phyloP scores from a whole-genome alignment of 2,888 invertebrate genomes.

The Aphidoletes aphidimyza region DNA sequence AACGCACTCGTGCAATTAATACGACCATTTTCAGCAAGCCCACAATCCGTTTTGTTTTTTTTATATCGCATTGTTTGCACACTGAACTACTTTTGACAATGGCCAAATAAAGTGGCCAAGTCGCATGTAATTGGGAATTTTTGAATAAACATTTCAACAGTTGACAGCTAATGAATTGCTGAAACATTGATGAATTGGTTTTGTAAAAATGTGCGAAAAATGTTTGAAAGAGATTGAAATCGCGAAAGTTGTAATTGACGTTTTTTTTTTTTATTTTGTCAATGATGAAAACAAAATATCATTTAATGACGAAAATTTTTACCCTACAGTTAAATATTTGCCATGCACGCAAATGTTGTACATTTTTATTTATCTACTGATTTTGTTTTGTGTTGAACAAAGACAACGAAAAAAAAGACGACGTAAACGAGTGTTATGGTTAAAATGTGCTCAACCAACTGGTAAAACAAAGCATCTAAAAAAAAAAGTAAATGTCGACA shows the following conservation, averaged over 20 bases:
- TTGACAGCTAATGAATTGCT: background rate
- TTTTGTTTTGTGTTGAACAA: constrained; percentile 2
- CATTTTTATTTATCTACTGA: background rate
- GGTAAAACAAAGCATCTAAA: constrained; percentile 9
- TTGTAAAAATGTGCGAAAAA: background rate
- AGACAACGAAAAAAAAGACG: background rate
- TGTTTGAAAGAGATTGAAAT: too few species aligned
- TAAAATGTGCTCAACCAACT: background rate
- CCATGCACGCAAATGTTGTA: background rate
- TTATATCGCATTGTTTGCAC: background rate
- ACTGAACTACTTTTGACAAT: constrained; percentile 34
- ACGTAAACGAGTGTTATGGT: background rate
- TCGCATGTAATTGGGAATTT: background rate
- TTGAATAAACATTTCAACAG: background rate
- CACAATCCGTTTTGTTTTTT: background rate
- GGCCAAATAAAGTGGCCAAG: constrained; percentile 21
- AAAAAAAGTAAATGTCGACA: background rate
- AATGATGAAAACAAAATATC: too few species aligned
- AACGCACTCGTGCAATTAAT: constrained; percentile 36
- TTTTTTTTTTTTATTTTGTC: too few species aligned
- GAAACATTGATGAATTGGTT: constrained; percentile 8
- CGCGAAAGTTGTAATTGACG: too few species aligned
- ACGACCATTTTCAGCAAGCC: background rate
- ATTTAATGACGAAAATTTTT: constrained; percentile 27
- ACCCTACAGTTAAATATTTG: background rate